Evolutionary conservation across 1,140 invertebrate species (phyloP), one percentile per base, ranked within the genome.

Genomic region (Magallana ariakensis): DNA sequence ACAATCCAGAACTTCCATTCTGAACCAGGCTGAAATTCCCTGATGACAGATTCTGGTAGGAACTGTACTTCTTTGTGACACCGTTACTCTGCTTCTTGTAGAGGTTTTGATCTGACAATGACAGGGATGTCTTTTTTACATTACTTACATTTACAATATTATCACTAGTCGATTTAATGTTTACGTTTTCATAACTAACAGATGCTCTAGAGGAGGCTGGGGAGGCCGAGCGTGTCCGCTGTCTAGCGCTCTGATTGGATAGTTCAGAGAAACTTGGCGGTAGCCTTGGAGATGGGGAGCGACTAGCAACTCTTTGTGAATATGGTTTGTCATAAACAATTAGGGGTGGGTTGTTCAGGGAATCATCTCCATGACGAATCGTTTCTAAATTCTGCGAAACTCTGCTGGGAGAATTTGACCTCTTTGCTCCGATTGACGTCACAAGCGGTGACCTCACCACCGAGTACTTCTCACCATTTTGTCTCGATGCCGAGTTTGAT

Each of bases 61-160:
- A 70, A 70, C 22, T 70, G 66, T 70, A 70, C 33, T 70, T 70
- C 7, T 70, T 70, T 8, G 7, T 26, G 22, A 19, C 13, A 2
- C 33, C 66, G 11, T 70, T 19, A 26, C 66, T 70, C 33, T 70
- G 66, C 22, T 70, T 70, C 66, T 70, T 70, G 13, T 70, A 70
- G 7, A 70, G 66, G 22, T 70, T 33, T 70, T 70, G 66, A 26
- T 70, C 66, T 9, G 66, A 70, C 33, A 70, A 70, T 10, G 66
- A 70, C 7, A 70, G 66, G 13, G 22, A 10, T 33, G 66, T 13
- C 19, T 26, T 70, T 70, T 70, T 70, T 10, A 3, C 33, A 33
- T 8, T 13, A 70, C 22, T 33, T 2, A 26, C 10, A 13, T 26
- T 70, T 9, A 13, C 9, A 70, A 9, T 13, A 13, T 13, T 33